phyloP scores from a whole-genome alignment of 2,888 invertebrate species.

The Orchesella flavescens region DNA sequence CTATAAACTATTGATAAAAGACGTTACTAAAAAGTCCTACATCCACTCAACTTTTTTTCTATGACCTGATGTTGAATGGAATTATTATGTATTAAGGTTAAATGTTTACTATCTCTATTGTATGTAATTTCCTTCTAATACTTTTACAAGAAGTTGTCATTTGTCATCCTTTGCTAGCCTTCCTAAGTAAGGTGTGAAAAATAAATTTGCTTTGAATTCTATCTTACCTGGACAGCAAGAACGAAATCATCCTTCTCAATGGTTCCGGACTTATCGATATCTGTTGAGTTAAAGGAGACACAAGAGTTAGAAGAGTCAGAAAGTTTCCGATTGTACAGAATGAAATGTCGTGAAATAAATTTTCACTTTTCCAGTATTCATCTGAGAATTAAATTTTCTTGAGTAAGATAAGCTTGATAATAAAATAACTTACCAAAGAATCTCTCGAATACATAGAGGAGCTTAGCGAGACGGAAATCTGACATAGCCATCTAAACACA shows the following conservation, averaged over 20 bases:
- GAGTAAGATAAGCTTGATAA: no score
- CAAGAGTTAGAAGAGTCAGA: background rate
- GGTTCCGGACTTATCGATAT: conserved; percentile 92
- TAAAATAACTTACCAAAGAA: conserved; percentile 85
- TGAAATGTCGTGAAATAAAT: background rate
- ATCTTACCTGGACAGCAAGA: conserved; percentile 87
- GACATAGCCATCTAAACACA: conserved; percentile 78
- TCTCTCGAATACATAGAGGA: conserved; percentile 91
- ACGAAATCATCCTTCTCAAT: conserved; percentile 93
- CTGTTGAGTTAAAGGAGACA: conserved; percentile 77
- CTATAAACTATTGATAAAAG: no score
- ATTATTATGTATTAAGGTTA: no score
- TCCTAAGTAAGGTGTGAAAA: no score
- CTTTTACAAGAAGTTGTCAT: no score
- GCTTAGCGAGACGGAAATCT: conserved; percentile 91
- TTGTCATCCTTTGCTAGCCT: no score
- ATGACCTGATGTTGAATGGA: no score
- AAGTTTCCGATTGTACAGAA: no score
- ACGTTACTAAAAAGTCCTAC: no score
- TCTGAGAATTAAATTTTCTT: background rate
- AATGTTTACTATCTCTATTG: no score
- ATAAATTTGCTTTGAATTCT: background rate
- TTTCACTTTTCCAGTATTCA: background rate
- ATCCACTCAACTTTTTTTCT: no score
- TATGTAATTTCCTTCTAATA: no score